These are phyloP conservation scores for Drosophila tanythrix DNA, from an alignment of 2,888 invertebrate species.

Conservation along the genomic window DNA sequence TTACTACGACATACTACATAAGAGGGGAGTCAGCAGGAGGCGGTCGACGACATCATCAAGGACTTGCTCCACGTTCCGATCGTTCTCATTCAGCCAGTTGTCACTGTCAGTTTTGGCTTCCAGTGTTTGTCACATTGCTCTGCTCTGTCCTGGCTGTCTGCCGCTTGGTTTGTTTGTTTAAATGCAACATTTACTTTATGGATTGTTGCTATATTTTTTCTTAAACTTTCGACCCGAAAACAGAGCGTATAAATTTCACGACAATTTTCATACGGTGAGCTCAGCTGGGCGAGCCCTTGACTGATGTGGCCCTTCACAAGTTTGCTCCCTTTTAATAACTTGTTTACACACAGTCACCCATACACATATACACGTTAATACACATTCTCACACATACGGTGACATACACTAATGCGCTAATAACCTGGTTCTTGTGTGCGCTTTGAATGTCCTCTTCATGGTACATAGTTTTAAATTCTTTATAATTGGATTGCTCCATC, in stretches of 20 bases:
- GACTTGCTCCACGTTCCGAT: slow-evolving; percentile 49
- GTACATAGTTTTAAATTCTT: slow-evolving; percentile 80
- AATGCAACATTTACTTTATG: slow-evolving; percentile 80
- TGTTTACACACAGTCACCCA: slow-evolving; percentile 50
- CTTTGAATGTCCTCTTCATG: slow-evolving; percentile 78
- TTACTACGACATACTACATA: slow-evolving; percentile 43
- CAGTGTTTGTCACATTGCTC: slow-evolving; percentile 68
- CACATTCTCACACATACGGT: slow-evolving; percentile 8
- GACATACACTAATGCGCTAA: slow-evolving; percentile 65
- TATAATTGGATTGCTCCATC: slow-evolving; percentile 77
- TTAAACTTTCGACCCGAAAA: slow-evolving; percentile 75
- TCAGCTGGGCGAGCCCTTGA: slow-evolving; percentile 76
- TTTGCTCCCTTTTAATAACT: slow-evolving; percentile 77
- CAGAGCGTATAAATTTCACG: slow-evolving; percentile 73
- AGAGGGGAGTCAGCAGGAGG: slow-evolving; percentile 11
- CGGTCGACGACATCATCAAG: slow-evolving; percentile 61
- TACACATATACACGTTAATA: slow-evolving; percentile 10
- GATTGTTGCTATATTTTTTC: slow-evolving; percentile 80
- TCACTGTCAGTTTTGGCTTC: slow-evolving; percentile 77
- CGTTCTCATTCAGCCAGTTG: slow-evolving; percentile 71
- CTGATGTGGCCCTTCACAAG: slow-evolving; percentile 76
- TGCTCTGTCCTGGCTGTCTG: slow-evolving; percentile 23
- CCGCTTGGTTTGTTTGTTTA: slow-evolving; percentile 72
- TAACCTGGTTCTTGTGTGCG: slow-evolving; percentile 71
- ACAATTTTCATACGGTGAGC: slow-evolving; percentile 70